Percentiles rank a stretch among this genome's conserved stretches.
Evolutionary conservation across 2,113 vertebrate genomes (phyloP).

Genomic region (Rallus limicola): DNA sequence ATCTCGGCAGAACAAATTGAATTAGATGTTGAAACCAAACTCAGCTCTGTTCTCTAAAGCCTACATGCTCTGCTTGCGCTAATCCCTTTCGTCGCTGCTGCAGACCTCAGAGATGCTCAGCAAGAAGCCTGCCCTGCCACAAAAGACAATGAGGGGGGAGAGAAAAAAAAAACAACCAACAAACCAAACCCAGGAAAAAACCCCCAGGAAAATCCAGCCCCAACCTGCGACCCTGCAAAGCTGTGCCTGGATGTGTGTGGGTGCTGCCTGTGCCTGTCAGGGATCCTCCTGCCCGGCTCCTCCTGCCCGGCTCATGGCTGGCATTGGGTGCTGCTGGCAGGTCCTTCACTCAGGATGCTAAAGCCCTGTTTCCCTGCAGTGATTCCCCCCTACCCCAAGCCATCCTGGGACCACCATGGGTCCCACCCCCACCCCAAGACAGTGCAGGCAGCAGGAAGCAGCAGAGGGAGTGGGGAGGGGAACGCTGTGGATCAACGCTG

Average conservation of each 20-base stretch:
- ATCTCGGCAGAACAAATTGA: conserved; percentile 86
- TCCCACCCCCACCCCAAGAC: rapidly evolving
- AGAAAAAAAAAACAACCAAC: not conserved
- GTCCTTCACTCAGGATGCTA: not conserved
- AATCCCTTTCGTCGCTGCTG: conserved; percentile 69
- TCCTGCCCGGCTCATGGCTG: rapidly evolving
- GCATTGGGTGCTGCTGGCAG: not conserved
- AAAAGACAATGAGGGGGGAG: conserved; percentile 32
- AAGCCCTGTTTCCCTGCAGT: rapidly evolving
- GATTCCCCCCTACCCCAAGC: not conserved
- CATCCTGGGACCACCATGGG: not conserved
- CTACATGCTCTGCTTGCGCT: conserved; percentile 70
- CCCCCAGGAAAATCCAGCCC: not conserved
- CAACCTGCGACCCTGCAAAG: not conserved
- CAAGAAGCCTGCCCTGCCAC: conserved; percentile 44
- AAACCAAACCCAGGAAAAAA: no score
- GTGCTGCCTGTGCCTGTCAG: not conserved
- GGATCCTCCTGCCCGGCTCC: not conserved
- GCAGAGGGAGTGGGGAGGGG: rapidly evolving
- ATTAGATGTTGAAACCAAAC: conserved; percentile 82
- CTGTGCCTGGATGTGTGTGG: not conserved
- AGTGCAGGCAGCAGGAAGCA: not conserved
- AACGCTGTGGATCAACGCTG: rapidly evolving
- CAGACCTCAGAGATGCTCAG: conserved; percentile 39
- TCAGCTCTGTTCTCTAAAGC: conserved; percentile 76